Percentiles rank a stretch among this genome's conserved stretches.
phyloP scores from a whole-genome alignment of 2,113 vertebrate genomes.

The Bombycilla garrulus region DNA sequence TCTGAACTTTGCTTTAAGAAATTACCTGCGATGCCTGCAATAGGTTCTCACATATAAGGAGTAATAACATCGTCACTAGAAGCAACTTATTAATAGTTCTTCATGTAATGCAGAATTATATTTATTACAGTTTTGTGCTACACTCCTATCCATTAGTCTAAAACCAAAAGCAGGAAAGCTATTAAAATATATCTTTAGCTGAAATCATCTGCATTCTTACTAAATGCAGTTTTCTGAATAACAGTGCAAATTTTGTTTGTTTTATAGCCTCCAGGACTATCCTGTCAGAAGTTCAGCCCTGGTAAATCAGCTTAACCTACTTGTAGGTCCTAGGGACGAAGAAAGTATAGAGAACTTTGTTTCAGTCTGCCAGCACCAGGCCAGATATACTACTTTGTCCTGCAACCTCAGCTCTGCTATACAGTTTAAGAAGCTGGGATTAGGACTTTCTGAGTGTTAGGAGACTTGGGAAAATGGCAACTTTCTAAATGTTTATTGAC shows the following conservation, averaged over 20 bases:
- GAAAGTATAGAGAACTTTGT: constrained; percentile 3
- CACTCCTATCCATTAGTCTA: background rate
- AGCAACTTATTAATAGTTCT: background rate
- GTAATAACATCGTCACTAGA: background rate
- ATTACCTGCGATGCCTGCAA: constrained; percentile 1
- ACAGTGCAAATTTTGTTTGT: background rate
- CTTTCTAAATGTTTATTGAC: constrained; percentile 52
- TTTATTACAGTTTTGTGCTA: background rate
- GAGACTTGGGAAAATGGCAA: constrained; percentile 44
- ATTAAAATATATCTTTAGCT: background rate
- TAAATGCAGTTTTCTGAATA: constrained; percentile 1
- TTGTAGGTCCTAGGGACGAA: background rate
- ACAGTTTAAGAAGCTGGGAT: background rate
- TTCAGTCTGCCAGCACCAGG: background rate
- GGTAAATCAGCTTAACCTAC: constrained; percentile 19
- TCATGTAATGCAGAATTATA: background rate
- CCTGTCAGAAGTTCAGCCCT: background rate
- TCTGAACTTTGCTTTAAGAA: background rate
- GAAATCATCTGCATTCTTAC: background rate
- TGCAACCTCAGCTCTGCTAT: constrained; percentile 19
- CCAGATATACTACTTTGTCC: constrained; percentile 40
- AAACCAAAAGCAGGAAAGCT: background rate
- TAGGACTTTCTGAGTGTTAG: constrained; percentile 41
- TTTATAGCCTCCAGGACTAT: background rate
- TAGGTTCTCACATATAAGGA: constrained; percentile 27